Conservation (phyloP, 2,113 vertebrate genomes). For the Corythoichthys haematopterus region DNA sequence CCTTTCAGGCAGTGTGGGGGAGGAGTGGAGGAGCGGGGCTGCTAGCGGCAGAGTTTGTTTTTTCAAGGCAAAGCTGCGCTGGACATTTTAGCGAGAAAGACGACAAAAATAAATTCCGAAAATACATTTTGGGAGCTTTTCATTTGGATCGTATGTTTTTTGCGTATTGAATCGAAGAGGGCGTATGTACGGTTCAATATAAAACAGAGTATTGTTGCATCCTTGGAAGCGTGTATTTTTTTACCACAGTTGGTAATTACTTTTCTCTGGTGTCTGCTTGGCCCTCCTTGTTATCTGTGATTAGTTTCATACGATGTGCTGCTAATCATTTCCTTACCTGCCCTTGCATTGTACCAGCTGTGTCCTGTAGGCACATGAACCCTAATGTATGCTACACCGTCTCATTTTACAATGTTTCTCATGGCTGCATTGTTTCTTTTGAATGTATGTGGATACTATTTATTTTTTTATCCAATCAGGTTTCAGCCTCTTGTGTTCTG, state of each 20-base stretch:
- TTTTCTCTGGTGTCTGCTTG: neutral
- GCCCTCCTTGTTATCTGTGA: neutral
- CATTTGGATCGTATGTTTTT: too few relatives aligned
- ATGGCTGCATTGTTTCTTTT: neutral
- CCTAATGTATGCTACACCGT: neutral
- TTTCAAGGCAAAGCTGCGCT: too few relatives aligned
- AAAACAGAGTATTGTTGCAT: too few relatives aligned
- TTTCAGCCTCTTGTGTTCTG: neutral
- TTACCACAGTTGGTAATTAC: neutral
- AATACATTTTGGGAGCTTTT: too few relatives aligned
- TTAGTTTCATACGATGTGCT: neutral
- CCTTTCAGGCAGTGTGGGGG: too few relatives aligned
- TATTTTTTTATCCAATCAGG: neutral
- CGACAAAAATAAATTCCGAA: too few relatives aligned
- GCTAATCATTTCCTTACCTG: neutral
- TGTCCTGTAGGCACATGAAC: neutral
- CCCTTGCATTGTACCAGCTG: neutral
- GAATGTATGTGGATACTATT: neutral
- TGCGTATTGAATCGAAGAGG: too few relatives aligned
- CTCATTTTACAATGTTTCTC: neutral
- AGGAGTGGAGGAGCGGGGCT: too few relatives aligned
- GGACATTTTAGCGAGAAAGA: too few relatives aligned
- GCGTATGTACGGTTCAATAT: too few relatives aligned
- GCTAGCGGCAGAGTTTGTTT: too few relatives aligned
- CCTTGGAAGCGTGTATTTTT: constrained; percentile 37